These are phyloP conservation scores for Tolypeutes matacus DNA, from an alignment of 2,797 vertebrate genomes.

Conservation along the genomic window DNA sequence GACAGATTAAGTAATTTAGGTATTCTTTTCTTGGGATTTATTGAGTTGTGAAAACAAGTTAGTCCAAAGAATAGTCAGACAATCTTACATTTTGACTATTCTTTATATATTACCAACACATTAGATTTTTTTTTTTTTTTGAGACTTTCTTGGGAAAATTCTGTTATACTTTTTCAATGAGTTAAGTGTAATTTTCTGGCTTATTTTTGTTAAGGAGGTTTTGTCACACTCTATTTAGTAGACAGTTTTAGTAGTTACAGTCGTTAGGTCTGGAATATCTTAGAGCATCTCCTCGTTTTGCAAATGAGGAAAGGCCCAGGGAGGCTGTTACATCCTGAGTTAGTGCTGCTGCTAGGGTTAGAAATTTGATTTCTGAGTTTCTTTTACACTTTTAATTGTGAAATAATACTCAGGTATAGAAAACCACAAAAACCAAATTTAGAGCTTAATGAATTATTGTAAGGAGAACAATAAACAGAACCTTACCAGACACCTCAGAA, in stretches of 20 bases:
- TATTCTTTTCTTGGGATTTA: not conserved
- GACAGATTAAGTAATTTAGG: not conserved
- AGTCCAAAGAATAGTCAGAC: not conserved
- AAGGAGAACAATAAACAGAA: not conserved
- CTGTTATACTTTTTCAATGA: not conserved
- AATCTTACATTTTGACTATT: not conserved
- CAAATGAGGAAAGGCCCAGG: not conserved
- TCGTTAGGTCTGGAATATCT: not conserved
- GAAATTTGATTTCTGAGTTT: slow-evolving; percentile 16
- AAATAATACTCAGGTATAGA: not conserved
- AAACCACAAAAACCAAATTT: not conserved
- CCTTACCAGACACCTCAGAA: not conserved
- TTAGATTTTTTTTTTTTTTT: not conserved
- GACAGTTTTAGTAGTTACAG: not conserved
- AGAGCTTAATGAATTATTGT: not conserved
- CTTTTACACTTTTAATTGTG: not conserved
- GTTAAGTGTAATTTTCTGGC: not conserved
- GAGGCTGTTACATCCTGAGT: not conserved
- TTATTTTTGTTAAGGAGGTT: slow-evolving; percentile 5
- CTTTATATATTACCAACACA: not conserved
- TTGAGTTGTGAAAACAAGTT: not conserved
- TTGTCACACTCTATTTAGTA: not conserved
- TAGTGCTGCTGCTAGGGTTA: not conserved
- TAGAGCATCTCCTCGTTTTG: not conserved
- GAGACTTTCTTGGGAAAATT: not conserved